Base-by-base conservation (phyloP, 2,888 invertebrate species). In the Griposia aprilina region DNA sequence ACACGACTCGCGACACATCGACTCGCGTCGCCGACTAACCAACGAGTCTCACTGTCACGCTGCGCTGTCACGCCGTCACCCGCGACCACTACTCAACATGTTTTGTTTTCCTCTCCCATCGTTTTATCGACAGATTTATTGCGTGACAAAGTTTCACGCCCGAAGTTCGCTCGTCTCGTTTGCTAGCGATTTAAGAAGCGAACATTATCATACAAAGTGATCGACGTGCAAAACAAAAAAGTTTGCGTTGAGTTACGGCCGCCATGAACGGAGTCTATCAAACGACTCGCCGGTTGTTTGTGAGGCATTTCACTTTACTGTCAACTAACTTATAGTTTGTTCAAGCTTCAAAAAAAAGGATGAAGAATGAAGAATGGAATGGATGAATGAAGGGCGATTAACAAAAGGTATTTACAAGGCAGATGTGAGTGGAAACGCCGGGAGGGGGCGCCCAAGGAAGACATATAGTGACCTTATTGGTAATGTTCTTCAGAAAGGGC, bases 121-220 rank as follows among this genome's bases (percentile, higher is more conserved):
- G 45, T 73, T 60, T 68, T 68, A 78, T 67, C n/a, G 26, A 52
- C 65, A 63, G 72, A 83, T 82, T 83, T 83, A 82, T 75, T 79
- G 79, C 65, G 82, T 65, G 79, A 75, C 50, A 72, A 78, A 83
- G 70, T 74, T 82, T 60, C 20, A 60, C 59, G 71, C 48, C 74
- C 36, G 62, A 69, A 79, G 65, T 83, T 83, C 26, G 41, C 76
- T 74, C 70, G 68, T 72, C 48, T 57, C 36, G 41, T 36, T 70
- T 23, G 55, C 60, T 70, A 48, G 62, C 55, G 52, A 73, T 26
- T 60, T 65, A 65, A 62, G 26, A 77, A 66, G 57, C 41, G 69
- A 72, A 65, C 68, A 84, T 84, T 84, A 81, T 74, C 85, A 84
- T 82, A 77, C 76, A 78, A 72, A 84, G 76, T 72, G 82, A 82